Conservation (phyloP, 2,888 invertebrate genomes). For the Agrotis segetum region DNA sequence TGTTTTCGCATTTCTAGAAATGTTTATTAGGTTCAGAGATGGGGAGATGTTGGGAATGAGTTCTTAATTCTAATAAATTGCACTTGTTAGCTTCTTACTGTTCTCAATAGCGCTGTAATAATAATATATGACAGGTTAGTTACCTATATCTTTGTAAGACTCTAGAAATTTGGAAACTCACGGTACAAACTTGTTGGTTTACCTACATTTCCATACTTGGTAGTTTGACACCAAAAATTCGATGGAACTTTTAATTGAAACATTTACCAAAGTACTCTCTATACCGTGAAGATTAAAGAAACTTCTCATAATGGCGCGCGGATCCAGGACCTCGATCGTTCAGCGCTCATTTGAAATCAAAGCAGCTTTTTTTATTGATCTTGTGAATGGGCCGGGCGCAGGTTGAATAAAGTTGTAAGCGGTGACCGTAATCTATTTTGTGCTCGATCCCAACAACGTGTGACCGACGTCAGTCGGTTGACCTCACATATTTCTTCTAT, state of each 20-base stretch:
- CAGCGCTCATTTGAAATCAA: constrained; percentile 76
- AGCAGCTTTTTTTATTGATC: constrained; percentile 78
- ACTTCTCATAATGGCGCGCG: constrained; percentile 63
- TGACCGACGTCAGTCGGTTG: constrained; percentile 81
- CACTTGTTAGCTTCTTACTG: constrained; percentile 60
- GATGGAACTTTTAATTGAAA: constrained; percentile 76
- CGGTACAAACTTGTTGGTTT: constrained; percentile 64
- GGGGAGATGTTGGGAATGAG: constrained; percentile 48
- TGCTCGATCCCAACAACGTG: constrained; percentile 79
- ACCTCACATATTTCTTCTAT: constrained; percentile 83
- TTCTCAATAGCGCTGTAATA: constrained; percentile 55
- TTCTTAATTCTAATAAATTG: constrained; percentile 63
- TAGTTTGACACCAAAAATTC: constrained; percentile 72
- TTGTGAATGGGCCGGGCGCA: constrained; percentile 72
- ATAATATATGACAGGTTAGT: constrained; percentile 59
- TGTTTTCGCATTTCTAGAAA: constrained; percentile 52
- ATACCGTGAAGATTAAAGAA: constrained; percentile 69
- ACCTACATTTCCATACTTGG: constrained; percentile 65
- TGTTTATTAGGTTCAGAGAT: constrained; percentile 51
- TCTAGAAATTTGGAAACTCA: constrained; percentile 65
- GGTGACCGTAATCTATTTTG: constrained; percentile 83
- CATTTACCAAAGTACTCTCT: constrained; percentile 64
- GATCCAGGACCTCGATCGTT: constrained; percentile 65
- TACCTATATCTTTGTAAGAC: constrained; percentile 47
- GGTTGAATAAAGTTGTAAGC: constrained; percentile 83